Conservation (phyloP, 2,113 vertebrate species). For the Xerus inauris region DNA sequence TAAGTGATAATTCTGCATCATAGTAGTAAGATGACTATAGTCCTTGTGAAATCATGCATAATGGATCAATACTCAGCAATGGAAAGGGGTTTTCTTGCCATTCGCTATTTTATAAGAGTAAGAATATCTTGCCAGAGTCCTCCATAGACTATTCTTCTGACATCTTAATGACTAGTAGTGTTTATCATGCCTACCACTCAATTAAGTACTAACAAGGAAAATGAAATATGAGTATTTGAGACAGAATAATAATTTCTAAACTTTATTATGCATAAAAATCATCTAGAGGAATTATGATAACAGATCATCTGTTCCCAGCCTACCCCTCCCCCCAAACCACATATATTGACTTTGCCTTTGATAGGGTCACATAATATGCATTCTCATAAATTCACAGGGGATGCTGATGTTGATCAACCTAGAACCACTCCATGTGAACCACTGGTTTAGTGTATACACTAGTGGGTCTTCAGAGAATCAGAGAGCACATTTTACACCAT, state of each 20-base stretch:
- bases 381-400: neutral
- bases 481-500: neutral
- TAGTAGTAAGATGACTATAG: neutral
- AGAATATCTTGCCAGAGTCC: neutral
- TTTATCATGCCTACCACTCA: neutral
- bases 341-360: neutral
- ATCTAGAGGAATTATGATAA: neutral
- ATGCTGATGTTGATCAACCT: neutral
- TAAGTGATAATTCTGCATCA: neutral
- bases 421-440: neutral
- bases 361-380: neutral
- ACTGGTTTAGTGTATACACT: neutral
- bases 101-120: neutral
- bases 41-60: neutral
- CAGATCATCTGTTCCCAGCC: neutral
- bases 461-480: neutral
- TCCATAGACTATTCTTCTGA: neutral
- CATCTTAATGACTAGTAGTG: neutral
- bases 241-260: neutral
- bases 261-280: neutral
- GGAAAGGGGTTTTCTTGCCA: neutral
- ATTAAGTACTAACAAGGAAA: neutral
- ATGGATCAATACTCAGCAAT: neutral
- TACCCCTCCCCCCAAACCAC: neutral
- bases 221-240: neutral